Conservation (phyloP, 2,888 invertebrate species). For the Bedellia somnulentella region DNA sequence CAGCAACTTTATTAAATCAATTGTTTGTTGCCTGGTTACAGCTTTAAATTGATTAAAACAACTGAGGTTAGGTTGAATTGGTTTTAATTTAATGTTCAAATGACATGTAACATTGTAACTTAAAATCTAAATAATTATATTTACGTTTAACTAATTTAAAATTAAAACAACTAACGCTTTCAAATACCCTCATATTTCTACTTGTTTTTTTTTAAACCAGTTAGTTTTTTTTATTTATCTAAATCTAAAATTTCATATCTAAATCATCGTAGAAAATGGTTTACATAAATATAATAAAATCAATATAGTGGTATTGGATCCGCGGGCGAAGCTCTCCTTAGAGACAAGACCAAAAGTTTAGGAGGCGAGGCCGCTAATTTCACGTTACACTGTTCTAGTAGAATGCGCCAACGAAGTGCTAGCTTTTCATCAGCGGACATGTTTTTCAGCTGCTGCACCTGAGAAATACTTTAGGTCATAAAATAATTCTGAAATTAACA, state of each 20-base stretch:
- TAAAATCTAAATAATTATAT: too few relatives aligned
- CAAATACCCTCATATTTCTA: too few relatives aligned
- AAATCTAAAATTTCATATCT: too few relatives aligned
- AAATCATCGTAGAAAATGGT: too few relatives aligned
- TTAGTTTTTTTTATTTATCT: too few relatives aligned
- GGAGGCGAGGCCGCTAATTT: constrained; percentile 45
- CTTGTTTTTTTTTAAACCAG: too few relatives aligned
- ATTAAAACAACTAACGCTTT: too few relatives aligned
- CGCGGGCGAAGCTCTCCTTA: constrained; percentile 32
- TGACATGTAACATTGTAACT: too few relatives aligned
- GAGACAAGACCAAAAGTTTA: constrained; percentile 27
- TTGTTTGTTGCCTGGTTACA: background rate
- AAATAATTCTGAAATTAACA: background rate
- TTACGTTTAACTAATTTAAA: too few relatives aligned
- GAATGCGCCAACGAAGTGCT: constrained; percentile 63
- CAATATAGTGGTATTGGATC: constrained; percentile 47
- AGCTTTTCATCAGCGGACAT: constrained; percentile 54
- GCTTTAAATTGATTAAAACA: constrained; percentile 1
- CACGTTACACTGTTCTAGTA: constrained; percentile 66
- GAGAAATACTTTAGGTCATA: constrained; percentile 7
- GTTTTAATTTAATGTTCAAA: too few relatives aligned
- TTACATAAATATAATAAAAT: too few relatives aligned
- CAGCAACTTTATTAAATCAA: constrained; percentile 6
- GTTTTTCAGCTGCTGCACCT: constrained; percentile 55
- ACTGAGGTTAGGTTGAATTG: too few relatives aligned